Conservation (phyloP, 2,113 vertebrate genomes). For the Stercorarius parasiticus region DNA sequence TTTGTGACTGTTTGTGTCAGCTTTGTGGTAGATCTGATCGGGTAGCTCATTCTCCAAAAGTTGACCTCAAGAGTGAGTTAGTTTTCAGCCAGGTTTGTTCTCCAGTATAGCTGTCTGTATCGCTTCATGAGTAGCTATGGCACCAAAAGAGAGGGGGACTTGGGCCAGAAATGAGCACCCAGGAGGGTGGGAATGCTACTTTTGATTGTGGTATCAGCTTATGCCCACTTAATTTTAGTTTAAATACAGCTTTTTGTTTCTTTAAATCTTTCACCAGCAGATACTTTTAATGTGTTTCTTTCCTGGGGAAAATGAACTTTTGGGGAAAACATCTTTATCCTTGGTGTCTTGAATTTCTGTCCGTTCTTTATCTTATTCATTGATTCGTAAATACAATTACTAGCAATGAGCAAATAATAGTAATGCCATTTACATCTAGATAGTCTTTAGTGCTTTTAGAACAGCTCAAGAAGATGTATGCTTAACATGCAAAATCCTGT, state of each 20-base stretch:
- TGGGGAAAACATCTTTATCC: not conserved
- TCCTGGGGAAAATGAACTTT: not conserved
- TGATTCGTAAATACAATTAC: not conserved
- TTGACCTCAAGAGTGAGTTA: not conserved
- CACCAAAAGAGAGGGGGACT: not conserved
- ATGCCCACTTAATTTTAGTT: not conserved
- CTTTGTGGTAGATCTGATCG: not conserved
- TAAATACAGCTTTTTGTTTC: not conserved
- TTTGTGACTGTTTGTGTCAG: not conserved
- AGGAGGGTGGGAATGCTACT: not conserved
- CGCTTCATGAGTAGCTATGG: accelerated
- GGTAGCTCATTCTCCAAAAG: not conserved
- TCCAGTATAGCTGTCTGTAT: not conserved
- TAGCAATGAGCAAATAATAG: not conserved
- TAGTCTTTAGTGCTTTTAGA: not conserved
- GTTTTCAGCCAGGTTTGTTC: not conserved
- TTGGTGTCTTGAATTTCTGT: not conserved
- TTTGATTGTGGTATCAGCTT: not conserved
- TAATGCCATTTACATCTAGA: not conserved
- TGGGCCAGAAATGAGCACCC: not conserved
- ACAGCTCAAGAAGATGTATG: not conserved
- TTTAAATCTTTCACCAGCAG: not conserved
- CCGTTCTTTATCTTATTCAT: not conserved
- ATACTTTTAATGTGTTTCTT: not conserved
- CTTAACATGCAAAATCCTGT: not conserved